Percentiles rank a stretch among this genome's conserved stretches.
Conservation (phyloP, 2,888 invertebrate species). For the Glomeris marginata region DNA sequence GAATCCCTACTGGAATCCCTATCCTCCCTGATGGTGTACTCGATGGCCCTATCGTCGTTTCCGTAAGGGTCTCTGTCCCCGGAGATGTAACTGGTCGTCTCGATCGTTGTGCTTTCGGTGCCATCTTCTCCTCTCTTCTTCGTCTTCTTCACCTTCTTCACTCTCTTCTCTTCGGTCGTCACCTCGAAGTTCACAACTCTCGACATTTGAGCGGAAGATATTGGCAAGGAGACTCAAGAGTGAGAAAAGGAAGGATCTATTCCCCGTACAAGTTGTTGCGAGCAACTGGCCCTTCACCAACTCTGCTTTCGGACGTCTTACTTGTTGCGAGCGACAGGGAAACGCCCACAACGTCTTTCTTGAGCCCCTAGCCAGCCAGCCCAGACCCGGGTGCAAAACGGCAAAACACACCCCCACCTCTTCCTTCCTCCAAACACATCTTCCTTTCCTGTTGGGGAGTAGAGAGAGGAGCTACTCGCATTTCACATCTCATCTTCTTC, state of each 20-base stretch:
- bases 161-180: slow-evolving; percentile 21
- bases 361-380: slow-evolving; percentile 43
- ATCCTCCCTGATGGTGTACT: slow-evolving; percentile 21
- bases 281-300: slow-evolving; percentile 28
- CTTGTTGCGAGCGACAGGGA: too few species aligned
- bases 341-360: slow-evolving; percentile 39
- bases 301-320: too few species aligned
- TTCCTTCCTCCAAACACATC: slow-evolving; percentile 52
- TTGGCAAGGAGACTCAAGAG: background rate
- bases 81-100: slow-evolving; percentile 33
- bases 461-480: slow-evolving; percentile 55
- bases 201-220: slow-evolving; percentile 6
- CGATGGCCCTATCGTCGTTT: slow-evolving; percentile 33
- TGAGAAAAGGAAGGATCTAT: background rate
- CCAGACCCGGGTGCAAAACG: too few species aligned
- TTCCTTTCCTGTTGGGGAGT: slow-evolving; percentile 71
- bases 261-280: slow-evolving; percentile 46
- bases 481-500: slow-evolving; percentile 61
- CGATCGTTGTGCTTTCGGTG: slow-evolving; percentile 20
- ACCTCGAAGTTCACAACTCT: slow-evolving; percentile 13
- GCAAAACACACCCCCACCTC: slow-evolving; percentile 47
- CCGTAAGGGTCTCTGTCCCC: slow-evolving; percentile 11
- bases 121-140: slow-evolving; percentile 15
- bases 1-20: too few species aligned
- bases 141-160: slow-evolving; percentile 17